Evolutionary conservation across 2,113 vertebrate genomes (phyloP).

Genomic region (Pterocles orientalis): DNA sequence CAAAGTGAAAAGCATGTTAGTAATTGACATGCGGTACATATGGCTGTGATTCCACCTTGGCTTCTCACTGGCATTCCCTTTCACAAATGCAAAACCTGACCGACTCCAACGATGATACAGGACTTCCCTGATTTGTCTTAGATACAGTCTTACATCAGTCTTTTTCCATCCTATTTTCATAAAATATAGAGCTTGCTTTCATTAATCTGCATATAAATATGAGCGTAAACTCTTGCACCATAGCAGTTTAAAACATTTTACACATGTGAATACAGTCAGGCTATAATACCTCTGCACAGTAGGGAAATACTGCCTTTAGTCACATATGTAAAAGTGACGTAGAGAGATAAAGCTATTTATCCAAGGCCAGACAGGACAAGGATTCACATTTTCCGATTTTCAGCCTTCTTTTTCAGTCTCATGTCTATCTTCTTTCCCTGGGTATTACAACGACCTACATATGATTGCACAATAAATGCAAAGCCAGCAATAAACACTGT

Average conservation of each 20-base stretch:
- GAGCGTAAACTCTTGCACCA: neutral
- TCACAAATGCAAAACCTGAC: neutral
- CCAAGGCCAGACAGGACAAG: neutral
- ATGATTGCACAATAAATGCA: slow-evolving; percentile 1
- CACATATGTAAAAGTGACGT: neutral
- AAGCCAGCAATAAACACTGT: slow-evolving; percentile 36
- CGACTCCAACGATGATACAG: neutral
- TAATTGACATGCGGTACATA: neutral
- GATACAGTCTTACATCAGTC: neutral
- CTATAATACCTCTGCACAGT: neutral
- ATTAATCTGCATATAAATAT: neutral
- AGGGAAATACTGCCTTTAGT: neutral
- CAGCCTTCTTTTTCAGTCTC: neutral
- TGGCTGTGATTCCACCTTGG: neutral
- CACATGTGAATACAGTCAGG: fast-evolving
- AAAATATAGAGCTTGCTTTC: neutral
- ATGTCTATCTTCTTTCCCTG: neutral
- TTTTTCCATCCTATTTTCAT: neutral
- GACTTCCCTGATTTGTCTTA: neutral
- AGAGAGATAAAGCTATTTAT: neutral
- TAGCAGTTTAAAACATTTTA: neutral
- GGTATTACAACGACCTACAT: slow-evolving; percentile 46
- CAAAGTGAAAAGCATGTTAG: neutral
- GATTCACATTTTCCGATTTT: neutral
- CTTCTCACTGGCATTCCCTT: neutral